These are phyloP conservation scores for Eudasyphora cyanicolor DNA, from an alignment of 2,888 invertebrate genomes.

Conservation along the genomic window DNA sequence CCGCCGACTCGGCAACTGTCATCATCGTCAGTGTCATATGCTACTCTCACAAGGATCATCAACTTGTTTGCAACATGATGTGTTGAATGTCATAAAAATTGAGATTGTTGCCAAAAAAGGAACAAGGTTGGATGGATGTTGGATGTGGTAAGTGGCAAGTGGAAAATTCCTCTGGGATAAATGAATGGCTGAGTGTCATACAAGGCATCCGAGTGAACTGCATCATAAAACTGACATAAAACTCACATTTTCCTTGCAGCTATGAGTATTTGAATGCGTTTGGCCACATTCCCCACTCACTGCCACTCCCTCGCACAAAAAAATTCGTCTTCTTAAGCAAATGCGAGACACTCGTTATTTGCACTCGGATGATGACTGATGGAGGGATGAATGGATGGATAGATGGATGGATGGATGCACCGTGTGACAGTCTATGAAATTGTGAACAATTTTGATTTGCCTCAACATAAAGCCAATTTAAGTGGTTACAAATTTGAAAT, in stretches of 20 bases:
- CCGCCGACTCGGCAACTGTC: background rate
- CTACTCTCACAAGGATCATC: conserved; percentile 41
- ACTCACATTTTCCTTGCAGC: conserved; percentile 45
- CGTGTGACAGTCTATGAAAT: conserved; percentile 25
- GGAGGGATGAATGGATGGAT: conserved; percentile 14
- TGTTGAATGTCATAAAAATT: conserved; percentile 63
- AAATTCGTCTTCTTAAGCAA: background rate
- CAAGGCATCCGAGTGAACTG: conserved; percentile 56
- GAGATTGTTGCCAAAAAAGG: conserved; percentile 57
- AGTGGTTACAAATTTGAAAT: background rate
- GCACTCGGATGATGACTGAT: conserved; percentile 13
- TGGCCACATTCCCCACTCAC: background rate
- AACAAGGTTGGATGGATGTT: conserved; percentile 15
- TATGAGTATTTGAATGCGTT: conserved; percentile 8
- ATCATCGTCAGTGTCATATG: conserved; percentile 44
- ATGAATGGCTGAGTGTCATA: conserved; percentile 46
- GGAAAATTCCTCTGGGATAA: conserved; percentile 48
- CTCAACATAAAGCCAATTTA: background rate
- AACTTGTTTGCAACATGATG: conserved; percentile 44
- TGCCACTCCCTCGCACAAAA: no score
- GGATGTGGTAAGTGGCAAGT: background rate
- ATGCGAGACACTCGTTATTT: background rate
- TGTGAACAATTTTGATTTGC: conserved; percentile 43
- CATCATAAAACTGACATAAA: conserved; percentile 62
- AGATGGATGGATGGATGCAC: conserved; percentile 17